These are phyloP conservation scores for Menura novaehollandiae DNA, from an alignment of 2,113 vertebrate species.

Conservation along the genomic window DNA sequence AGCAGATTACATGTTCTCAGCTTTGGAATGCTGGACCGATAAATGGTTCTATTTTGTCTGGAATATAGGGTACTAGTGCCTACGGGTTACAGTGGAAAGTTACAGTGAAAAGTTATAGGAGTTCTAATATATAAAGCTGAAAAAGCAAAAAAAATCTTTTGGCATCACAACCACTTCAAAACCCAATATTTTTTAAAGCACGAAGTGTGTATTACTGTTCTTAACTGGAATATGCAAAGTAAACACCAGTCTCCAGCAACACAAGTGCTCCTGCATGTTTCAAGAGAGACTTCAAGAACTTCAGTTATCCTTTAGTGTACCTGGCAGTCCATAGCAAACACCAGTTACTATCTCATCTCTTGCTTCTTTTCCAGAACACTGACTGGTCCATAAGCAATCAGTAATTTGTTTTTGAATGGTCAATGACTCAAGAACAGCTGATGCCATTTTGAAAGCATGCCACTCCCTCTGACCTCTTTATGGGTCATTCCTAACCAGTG, in stretches of 20 bases:
- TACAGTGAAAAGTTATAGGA: no score
- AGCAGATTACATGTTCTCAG: no score
- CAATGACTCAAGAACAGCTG: constrained; percentile 49
- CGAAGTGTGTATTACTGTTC: neutral
- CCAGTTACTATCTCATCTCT: neutral
- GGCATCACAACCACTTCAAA: neutral
- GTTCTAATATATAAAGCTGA: no score
- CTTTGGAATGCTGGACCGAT: no score
- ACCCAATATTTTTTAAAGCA: neutral
- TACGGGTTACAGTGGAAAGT: no score
- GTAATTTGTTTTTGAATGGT: constrained; percentile 12
- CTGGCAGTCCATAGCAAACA: neutral
- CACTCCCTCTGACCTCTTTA: constrained; percentile 42
- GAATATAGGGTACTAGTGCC: no score
- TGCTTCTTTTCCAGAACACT: neutral
- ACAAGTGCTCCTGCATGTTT: neutral
- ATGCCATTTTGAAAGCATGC: neutral
- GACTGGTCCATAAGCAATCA: neutral
- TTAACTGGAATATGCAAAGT: neutral
- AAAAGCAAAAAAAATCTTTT: no score
- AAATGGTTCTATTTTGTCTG: no score
- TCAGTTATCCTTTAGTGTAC: neutral
- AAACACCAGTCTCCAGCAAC: neutral
- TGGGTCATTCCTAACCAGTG: constrained; percentile 37
- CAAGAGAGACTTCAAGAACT: neutral